Base-by-base conservation (phyloP, 2,888 invertebrate genomes). In the Tetrapedia diversipes region DNA sequence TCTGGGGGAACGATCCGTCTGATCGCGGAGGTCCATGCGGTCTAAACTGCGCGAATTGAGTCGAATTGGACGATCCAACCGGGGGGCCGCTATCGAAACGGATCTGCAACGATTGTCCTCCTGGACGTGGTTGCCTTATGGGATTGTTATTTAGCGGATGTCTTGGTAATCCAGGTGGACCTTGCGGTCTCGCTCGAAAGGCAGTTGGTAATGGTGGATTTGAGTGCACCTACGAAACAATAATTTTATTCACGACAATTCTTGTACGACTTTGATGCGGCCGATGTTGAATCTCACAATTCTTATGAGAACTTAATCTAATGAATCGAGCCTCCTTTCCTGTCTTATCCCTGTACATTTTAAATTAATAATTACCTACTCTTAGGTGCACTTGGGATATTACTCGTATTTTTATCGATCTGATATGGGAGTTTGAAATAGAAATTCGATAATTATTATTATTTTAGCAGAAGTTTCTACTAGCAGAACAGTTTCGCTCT, bases 91-190 rank as follows among this genome's bases (percentile, higher is more conserved):
- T 57, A 92, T 86, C 94, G 92, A 94, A 61, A 93, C 93, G 79
- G 86, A 90, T 74, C 92, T 93, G 86, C 93, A 60, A 93, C 92
- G 90, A 94, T 93, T 4, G 94, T 93, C 90, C 94, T 93, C 94
- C 94, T 43, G 84, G 78, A 88, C 75, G 94, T 85, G 61, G 94
- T 93, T 80, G 93, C 91, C 74, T 86, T 63, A 80, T n/a, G 37
- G 88, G 81, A 72, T 86, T 87, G 84, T 89, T 89, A 80, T 88
- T 87, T 71, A 83, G 45, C 14, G 89, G 89, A 57, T 79, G 86
- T 73, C 90, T 84, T 11, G 86, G 86, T 45, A 82, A 79, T 29
- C 82, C 83, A 65, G 86, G 82, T 49, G 86, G 86, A 83, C 82
- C 83, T 79, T 86, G 89, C 45, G 88, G 85, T 79, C 89, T 77